Evolutionary conservation across 2,888 invertebrate genomes (phyloP).

Genomic region (Ophion costatus): DNA sequence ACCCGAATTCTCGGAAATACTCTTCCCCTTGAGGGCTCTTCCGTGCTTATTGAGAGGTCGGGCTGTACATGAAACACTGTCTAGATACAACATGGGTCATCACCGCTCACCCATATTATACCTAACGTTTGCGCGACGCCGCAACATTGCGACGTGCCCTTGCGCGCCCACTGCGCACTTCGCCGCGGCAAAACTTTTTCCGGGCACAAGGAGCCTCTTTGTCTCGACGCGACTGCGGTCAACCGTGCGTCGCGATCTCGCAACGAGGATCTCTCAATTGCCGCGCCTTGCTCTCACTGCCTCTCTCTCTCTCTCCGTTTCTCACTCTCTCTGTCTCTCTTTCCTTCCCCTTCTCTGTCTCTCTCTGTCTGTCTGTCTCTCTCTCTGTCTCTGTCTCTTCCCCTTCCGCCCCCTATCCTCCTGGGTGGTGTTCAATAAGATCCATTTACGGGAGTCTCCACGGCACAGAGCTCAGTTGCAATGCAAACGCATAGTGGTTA

Average conservation of each 20-base stretch:
- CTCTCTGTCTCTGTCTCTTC: too few species aligned
- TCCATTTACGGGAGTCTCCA: slow-evolving; percentile 55
- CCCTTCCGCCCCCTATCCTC: too few species aligned
- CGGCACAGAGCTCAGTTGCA: slow-evolving; percentile 4
- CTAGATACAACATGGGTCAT: too few species aligned
- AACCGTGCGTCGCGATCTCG: slow-evolving; percentile 76
- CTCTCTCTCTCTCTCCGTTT: slow-evolving; percentile 20
- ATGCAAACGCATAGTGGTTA: too few species aligned
- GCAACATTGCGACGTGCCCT: slow-evolving; percentile 18
- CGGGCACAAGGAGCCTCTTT: slow-evolving; percentile 75
- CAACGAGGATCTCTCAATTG: slow-evolving; percentile 67
- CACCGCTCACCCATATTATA: too few species aligned
- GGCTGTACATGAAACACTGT: too few species aligned
- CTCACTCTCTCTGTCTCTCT: slow-evolving; percentile 9
- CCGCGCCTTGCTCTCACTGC: slow-evolving; percentile 11
- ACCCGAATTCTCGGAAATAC: too few species aligned
- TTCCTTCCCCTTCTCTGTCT: too few species aligned
- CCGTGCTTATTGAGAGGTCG: too few species aligned
- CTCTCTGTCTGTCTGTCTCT: too few species aligned
- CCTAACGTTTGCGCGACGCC: too few species aligned
- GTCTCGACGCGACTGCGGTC: slow-evolving; percentile 75
- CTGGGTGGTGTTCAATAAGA: slow-evolving; percentile 42
- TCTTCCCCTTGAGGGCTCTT: too few species aligned
- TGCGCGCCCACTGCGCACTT: slow-evolving; percentile 15
- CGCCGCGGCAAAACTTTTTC: slow-evolving; percentile 72